phyloP scores from a whole-genome alignment of 2,113 vertebrate species.

The Halichoeres trimaculatus region DNA sequence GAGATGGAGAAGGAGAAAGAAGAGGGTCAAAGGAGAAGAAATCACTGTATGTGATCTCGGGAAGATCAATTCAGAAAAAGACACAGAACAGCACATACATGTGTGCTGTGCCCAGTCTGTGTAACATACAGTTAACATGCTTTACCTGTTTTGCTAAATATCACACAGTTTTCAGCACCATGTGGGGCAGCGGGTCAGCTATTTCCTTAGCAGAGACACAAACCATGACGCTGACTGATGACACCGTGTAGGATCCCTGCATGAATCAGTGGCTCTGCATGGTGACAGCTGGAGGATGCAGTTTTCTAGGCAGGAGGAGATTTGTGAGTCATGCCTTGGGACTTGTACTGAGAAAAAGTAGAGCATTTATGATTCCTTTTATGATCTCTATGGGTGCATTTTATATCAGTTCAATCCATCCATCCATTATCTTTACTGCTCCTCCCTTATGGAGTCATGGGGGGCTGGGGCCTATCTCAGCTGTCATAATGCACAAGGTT shows the following conservation, averaged over 20 bases:
- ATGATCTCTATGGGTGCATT: not conserved
- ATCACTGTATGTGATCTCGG: slow-evolving; percentile 13
- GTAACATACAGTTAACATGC: not conserved
- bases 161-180: slow-evolving; percentile 17
- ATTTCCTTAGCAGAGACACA: slow-evolving; percentile 12
- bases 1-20: slow-evolving; percentile 26
- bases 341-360: slow-evolving; percentile 6
- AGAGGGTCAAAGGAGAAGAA: slow-evolving; percentile 11
- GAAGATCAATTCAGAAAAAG: slow-evolving; percentile 20
- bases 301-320: slow-evolving; percentile 20
- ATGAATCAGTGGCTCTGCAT: slow-evolving; percentile 37
- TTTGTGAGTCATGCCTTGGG: slow-evolving; percentile 36
- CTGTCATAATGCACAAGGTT: too few relatives aligned
- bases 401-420: not conserved
- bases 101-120: not conserved
- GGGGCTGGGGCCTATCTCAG: too few relatives aligned
- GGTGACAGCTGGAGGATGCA: slow-evolving; percentile 39
- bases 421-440: too few relatives aligned
- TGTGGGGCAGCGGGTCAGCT: slow-evolving; percentile 37
- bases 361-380: not conserved
- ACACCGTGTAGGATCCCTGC: slow-evolving; percentile 41
- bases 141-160: slow-evolving; percentile 7
- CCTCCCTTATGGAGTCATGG: too few relatives aligned
- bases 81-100: slow-evolving; percentile 3
- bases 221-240: slow-evolving; percentile 40